Conservation (phyloP, 1,140 invertebrate species). For the Hycleus phaleratus region DNA sequence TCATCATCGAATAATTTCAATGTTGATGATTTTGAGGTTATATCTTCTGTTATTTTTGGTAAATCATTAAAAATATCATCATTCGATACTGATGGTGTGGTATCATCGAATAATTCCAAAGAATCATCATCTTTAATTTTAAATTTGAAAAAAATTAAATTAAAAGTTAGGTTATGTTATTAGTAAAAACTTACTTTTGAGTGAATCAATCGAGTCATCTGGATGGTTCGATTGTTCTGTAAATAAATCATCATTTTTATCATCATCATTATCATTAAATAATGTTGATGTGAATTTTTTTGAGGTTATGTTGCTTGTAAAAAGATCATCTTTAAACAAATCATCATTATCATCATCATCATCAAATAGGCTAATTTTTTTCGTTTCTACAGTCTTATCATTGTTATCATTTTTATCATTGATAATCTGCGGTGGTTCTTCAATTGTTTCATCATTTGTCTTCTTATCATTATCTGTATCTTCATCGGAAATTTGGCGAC, state of each 20-base stretch:
- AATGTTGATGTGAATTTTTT: slow-evolving; percentile 19
- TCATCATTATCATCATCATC: slow-evolving; percentile 27
- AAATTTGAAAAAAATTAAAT: too few relatives aligned
- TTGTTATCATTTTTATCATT: neutral
- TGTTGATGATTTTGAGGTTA: too few relatives aligned
- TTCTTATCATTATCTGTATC: slow-evolving; percentile 3
- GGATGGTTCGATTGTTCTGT: neutral
- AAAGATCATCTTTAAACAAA: slow-evolving; percentile 30
- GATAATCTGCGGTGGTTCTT: neutral
- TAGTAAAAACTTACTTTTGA: too few relatives aligned
- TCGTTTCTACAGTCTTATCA: slow-evolving; percentile 1
- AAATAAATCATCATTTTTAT: slow-evolving; percentile 9
- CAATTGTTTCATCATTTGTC: neutral
- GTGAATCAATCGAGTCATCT: too few relatives aligned
- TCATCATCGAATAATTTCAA: too few relatives aligned
- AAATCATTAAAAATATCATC: too few relatives aligned
- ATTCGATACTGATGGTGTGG: too few relatives aligned
- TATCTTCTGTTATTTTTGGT: too few relatives aligned
- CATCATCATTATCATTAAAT: slow-evolving; percentile 7
- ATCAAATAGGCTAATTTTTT: slow-evolving; percentile 38
- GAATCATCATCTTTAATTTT: too few relatives aligned
- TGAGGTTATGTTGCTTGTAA: slow-evolving; percentile 5
- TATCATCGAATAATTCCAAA: too few relatives aligned
- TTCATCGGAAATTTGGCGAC: slow-evolving; percentile 7
- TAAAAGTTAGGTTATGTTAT: too few relatives aligned